Evolutionary conservation across 2,888 invertebrate species (phyloP).

Genomic region (Patella ulyssiponensis): DNA sequence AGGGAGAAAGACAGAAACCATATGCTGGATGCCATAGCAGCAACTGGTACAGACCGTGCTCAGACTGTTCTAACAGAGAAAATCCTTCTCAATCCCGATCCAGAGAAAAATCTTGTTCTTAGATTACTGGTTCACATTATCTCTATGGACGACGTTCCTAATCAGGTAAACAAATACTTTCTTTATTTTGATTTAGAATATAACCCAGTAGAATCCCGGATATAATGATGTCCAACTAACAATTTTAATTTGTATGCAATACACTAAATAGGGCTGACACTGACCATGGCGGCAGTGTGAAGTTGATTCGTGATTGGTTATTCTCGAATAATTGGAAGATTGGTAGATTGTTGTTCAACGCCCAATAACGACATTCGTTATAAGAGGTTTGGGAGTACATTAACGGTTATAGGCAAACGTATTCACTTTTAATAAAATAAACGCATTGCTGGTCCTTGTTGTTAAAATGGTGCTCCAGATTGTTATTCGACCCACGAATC

Average conservation of each 20-base stretch:
- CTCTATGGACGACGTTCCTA: constrained; percentile 41
- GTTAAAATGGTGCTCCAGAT: too few species aligned
- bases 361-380: too few species aligned
- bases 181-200: background rate
- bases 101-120: constrained; percentile 34
- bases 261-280: too few species aligned
- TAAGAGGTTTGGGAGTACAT: too few species aligned
- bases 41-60: constrained; percentile 34
- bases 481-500: too few species aligned
- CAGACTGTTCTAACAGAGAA: constrained; percentile 40
- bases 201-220: background rate
- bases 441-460: too few species aligned
- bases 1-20: constrained; percentile 32
- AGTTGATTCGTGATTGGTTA: background rate
- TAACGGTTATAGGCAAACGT: too few species aligned
- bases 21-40: constrained; percentile 49
- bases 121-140: constrained; percentile 47
- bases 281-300: background rate
- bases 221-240: background rate
- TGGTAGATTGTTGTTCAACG: too few species aligned
- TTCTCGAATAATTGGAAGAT: background rate
- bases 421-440: too few species aligned
- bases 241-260: too few species aligned
- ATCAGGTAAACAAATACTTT: constrained; percentile 31
- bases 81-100: constrained; percentile 34